phyloP scores from a whole-genome alignment of 2,113 vertebrate genomes.

The Pelobates fuscus region DNA sequence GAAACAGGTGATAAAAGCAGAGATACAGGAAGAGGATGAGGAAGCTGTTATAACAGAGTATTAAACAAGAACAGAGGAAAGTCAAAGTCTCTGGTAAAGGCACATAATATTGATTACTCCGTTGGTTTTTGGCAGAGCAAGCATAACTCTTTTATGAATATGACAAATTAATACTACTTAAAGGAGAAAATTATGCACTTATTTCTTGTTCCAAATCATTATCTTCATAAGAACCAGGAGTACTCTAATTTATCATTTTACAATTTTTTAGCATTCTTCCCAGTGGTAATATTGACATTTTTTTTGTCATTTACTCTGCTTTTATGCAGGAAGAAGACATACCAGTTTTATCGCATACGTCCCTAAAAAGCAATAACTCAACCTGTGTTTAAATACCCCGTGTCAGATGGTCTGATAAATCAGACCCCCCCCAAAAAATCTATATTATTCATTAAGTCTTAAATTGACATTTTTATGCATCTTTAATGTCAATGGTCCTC shows the following conservation, averaged over 20 bases:
- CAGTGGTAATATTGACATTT: conserved; percentile 16
- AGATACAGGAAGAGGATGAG: neutral
- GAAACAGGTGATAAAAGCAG: conserved; percentile 13
- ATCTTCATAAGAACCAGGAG: conserved; percentile 26
- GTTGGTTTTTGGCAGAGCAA: conserved; percentile 3
- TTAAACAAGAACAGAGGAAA: neutral
- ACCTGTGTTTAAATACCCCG: neutral
- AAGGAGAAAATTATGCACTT: conserved; percentile 28
- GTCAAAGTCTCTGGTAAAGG: neutral
- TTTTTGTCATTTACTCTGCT: neutral
- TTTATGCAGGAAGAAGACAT: neutral
- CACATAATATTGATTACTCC: conserved; percentile 27
- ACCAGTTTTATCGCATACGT: neutral
- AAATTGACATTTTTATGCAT: neutral
- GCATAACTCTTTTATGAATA: conserved; percentile 27
- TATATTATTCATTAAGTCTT: neutral
- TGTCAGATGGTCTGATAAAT: neutral
- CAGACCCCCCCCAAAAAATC: neutral
- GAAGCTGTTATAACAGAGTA: neutral
- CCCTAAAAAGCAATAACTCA: neutral
- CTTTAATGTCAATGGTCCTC: neutral
- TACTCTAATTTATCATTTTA: conserved; percentile 26
- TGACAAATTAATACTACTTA: conserved; percentile 40
- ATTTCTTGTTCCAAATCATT: conserved; percentile 43
- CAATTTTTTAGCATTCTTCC: neutral